These are phyloP conservation scores for Tanaodytes sp. DNA, from an alignment of 2,888 invertebrate genomes.

Conservation along the genomic window DNA sequence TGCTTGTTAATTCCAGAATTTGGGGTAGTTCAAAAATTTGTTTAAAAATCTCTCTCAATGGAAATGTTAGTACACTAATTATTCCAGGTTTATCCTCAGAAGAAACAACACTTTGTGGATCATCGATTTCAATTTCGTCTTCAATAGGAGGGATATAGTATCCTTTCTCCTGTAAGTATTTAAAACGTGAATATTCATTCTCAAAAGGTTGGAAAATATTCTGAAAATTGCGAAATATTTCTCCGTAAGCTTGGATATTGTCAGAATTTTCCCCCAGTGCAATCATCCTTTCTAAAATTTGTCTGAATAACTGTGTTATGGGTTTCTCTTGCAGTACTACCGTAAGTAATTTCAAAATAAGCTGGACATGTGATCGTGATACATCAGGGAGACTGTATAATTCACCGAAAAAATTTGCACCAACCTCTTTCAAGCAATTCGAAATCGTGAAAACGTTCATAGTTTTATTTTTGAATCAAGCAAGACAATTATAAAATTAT, in stretches of 20 bases:
- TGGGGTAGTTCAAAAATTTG: too few species aligned
- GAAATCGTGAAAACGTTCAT: not conserved
- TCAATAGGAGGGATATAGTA: not conserved
- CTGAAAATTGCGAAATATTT: not conserved
- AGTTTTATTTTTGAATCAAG: not conserved
- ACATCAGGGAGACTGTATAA: not conserved
- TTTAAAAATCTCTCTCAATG: too few species aligned
- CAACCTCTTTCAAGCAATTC: not conserved
- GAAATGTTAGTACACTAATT: not conserved
- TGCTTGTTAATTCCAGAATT: too few species aligned
- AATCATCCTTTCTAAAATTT: not conserved
- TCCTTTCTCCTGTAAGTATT: slow-evolving; percentile 3
- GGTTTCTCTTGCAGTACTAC: not conserved
- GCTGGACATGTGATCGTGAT: slow-evolving; percentile 3
- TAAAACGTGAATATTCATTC: slow-evolving; percentile 2
- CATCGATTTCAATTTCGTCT: not conserved
- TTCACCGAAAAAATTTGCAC: not conserved
- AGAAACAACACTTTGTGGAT: not conserved
- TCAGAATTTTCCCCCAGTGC: not conserved
- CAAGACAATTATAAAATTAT: too few species aligned
- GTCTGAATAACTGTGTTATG: slow-evolving; percentile 1
- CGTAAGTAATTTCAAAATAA: not conserved
- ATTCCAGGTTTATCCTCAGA: not conserved
- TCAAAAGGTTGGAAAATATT: slow-evolving; percentile 1
- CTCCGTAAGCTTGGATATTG: slow-evolving; percentile 4